Percentiles rank a stretch among this genome's conserved stretches.
Conservation (phyloP, 2,888 invertebrate species). For the Gymnoscelis rufifasciata region DNA sequence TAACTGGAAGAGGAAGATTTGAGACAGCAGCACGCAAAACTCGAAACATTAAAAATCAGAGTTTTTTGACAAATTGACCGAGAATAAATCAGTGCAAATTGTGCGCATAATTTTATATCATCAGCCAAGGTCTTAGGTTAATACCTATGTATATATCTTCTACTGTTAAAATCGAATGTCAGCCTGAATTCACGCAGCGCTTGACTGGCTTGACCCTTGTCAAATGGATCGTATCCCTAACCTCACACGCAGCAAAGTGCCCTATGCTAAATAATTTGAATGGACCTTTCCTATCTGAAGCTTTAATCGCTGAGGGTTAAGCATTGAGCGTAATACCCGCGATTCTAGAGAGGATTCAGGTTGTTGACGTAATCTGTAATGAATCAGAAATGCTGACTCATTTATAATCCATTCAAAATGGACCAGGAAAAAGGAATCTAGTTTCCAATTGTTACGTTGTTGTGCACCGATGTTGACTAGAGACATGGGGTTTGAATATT, state of each 20-base stretch:
- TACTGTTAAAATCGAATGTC: conserved; percentile 28
- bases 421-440: no score
- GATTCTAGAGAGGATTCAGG: background rate
- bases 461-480: no score
- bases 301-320: conserved; percentile 11
- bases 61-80: no score
- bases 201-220: conserved; percentile 37
- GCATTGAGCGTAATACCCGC: conserved; percentile 1
- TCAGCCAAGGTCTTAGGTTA: no score
- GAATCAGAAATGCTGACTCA: background rate
- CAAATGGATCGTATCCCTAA: conserved; percentile 42
- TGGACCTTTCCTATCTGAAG: conserved; percentile 14
- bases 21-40: no score
- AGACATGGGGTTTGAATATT: no score
- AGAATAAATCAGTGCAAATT: no score
- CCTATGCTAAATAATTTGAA: conserved; percentile 18
- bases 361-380: background rate
- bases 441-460: no score
- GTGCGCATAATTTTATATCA: no score
- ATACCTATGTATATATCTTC: background rate
- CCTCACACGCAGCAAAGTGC: conserved; percentile 23
- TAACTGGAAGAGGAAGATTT: no score
- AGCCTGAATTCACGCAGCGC: conserved; percentile 25
- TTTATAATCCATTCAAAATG: background rate
- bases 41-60: no score